These are phyloP conservation scores for Drosophila azteca DNA, from an alignment of 1,140 invertebrate genomes.

Conservation along the genomic window DNA sequence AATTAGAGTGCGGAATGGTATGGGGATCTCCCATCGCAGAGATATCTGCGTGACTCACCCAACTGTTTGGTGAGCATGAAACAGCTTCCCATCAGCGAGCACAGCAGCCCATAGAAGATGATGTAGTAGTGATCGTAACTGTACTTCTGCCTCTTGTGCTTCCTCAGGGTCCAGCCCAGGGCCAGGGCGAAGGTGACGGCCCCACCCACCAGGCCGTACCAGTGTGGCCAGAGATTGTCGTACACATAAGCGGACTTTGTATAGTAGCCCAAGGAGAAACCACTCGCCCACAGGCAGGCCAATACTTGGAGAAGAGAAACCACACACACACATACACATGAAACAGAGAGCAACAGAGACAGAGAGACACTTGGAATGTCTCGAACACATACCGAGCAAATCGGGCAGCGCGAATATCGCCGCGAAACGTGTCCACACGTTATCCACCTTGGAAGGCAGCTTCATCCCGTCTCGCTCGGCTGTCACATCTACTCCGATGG, in stretches of 20 bases:
- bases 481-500: conserved; percentile 37
- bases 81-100: conserved; percentile 69
- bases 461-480: conserved; percentile 22
- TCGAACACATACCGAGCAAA: conserved; percentile 48
- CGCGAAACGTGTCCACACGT: conserved; percentile 53
- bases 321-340: neutral
- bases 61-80: conserved; percentile 75
- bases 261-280: conserved; percentile 73
- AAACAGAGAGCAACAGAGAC: neutral
- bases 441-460: conserved; percentile 28
- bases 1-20: neutral
- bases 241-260: conserved; percentile 73
- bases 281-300: conserved; percentile 65
- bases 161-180: conserved; percentile 63
- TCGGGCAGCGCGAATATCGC: conserved; percentile 56
- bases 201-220: conserved; percentile 58
- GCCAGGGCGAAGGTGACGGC: conserved; percentile 44
- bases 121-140: conserved; percentile 75
- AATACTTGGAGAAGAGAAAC: conserved; percentile 33
- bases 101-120: conserved; percentile 73
- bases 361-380: neutral
- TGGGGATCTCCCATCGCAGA: neutral
- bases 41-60: conserved; percentile 46
- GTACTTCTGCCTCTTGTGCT: conserved; percentile 59
- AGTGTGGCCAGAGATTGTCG: conserved; percentile 72